A percentile compares a stretch with the other conserved stretches of the same genome.
phyloP scores from a whole-genome alignment of 2,113 vertebrate species.

The Apaloderma vittatum region DNA sequence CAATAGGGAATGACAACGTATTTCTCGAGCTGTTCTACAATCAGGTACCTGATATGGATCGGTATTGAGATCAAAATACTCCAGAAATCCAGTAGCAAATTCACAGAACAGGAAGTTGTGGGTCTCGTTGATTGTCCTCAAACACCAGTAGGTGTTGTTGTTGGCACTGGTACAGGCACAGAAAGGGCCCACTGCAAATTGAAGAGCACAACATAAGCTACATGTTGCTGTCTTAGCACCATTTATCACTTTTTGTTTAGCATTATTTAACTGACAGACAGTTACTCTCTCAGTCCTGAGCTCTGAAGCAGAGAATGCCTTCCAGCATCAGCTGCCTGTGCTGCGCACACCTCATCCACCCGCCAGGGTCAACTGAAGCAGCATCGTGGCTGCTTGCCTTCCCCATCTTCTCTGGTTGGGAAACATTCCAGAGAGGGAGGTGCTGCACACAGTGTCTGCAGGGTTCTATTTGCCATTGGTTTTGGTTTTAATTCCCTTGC shows the following conservation, averaged over 20 bases:
- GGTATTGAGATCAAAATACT: conserved; percentile 96
- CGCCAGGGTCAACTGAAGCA: background rate
- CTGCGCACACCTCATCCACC: background rate
- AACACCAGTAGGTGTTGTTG: conserved; percentile 98
- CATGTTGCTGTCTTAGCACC: background rate
- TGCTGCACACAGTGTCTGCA: rapidly evolving
- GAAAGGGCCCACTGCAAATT: conserved; percentile 92
- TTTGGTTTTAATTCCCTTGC: background rate
- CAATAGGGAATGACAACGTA: background rate
- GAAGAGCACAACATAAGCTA: background rate
- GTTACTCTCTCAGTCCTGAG: background rate
- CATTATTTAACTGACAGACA: background rate
- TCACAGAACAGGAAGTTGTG: conserved; percentile 99
- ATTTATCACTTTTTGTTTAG: background rate
- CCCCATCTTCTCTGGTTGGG: background rate
- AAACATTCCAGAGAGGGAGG: background rate
- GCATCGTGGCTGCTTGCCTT: background rate
- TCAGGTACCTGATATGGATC: conserved; percentile 93
- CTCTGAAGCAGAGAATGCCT: background rate
- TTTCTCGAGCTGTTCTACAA: background rate
- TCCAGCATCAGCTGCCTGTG: background rate
- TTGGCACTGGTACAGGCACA: conserved; percentile 98
- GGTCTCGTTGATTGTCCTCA: conserved; percentile 96
- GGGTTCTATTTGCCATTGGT: background rate
- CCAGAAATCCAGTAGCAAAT: conserved; percentile 96